Conservation (phyloP, 2,888 invertebrate species). For the Tortricodes alternella region DNA sequence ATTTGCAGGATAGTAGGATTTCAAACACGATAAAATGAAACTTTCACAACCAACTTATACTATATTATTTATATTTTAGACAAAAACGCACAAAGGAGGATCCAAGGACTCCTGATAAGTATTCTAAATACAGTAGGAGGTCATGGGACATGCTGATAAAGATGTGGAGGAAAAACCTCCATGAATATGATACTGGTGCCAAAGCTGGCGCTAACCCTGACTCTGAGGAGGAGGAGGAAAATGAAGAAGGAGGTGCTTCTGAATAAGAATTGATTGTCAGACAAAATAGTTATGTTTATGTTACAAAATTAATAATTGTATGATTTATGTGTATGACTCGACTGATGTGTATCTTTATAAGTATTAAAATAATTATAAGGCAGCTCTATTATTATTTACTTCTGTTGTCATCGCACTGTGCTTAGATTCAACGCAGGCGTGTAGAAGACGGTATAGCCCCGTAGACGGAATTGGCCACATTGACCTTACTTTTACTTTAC, state of each 20-base stretch:
- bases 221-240: slow-evolving; percentile 29
- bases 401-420: not conserved
- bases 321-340: slow-evolving; percentile 20
- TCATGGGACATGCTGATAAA: slow-evolving; percentile 96
- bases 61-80: slow-evolving; percentile 62
- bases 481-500: too few relatives aligned
- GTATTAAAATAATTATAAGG: slow-evolving; percentile 3
- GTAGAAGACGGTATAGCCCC: too few relatives aligned
- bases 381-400: not conserved
- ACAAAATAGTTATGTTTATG: not conserved
- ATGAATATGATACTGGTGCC: slow-evolving; percentile 86
- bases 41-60: too few relatives aligned
- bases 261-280: slow-evolving; percentile 18
- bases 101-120: slow-evolving; percentile 95
- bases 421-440: too few relatives aligned
- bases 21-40: too few relatives aligned
- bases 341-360: slow-evolving; percentile 26
- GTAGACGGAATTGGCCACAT: too few relatives aligned
- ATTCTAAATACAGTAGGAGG: slow-evolving; percentile 92
- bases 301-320: slow-evolving; percentile 7
- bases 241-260: slow-evolving; percentile 30
- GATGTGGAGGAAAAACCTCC: slow-evolving; percentile 93
- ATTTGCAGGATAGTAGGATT: too few relatives aligned
- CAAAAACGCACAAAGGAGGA: slow-evolving; percentile 86
- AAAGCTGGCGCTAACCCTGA: slow-evolving; percentile 21